These are phyloP conservation scores for Dendroctonus valens DNA, from an alignment of 1,140 invertebrate species.

Conservation along the genomic window DNA sequence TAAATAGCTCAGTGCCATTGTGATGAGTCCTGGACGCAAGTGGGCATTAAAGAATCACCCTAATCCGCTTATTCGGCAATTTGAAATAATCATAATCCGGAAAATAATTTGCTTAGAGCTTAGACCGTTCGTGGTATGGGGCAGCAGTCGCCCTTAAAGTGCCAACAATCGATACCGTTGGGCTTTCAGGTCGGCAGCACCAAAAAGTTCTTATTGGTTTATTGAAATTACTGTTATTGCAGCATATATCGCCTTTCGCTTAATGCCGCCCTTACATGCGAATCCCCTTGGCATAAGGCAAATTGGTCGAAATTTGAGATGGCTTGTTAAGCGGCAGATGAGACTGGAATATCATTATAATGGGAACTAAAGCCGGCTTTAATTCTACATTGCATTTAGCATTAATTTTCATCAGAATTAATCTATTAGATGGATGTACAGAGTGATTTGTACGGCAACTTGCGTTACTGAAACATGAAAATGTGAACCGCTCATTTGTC, in stretches of 20 bases:
- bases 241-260: conserved; percentile 7
- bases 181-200: neutral
- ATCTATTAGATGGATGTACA: too few species aligned
- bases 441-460: too few species aligned
- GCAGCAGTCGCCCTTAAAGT: neutral
- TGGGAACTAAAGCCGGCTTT: conserved; percentile 3
- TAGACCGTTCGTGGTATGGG: neutral
- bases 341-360: neutral
- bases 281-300: conserved; percentile 6
- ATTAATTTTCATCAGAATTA: too few species aligned
- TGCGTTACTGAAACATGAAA: too few species aligned
- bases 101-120: neutral
- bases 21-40: too few species aligned
- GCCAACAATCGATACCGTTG: conserved; percentile 4
- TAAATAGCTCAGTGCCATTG: too few species aligned
- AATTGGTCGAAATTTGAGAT: conserved; percentile 17
- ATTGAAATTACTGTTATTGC: conserved; percentile 23
- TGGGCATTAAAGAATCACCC: conserved; percentile 1
- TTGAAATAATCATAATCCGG: neutral
- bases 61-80: neutral
- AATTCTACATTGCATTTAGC: too few species aligned
- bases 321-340: neutral
- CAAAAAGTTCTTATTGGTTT: conserved; percentile 10
- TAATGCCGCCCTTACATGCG: conserved; percentile 15
- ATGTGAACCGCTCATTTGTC: too few species aligned